Evolutionary conservation across 1,140 invertebrate genomes (phyloP), one percentile per base, ranked within the genome.

Genomic region (Bombus sylvicola): DNA sequence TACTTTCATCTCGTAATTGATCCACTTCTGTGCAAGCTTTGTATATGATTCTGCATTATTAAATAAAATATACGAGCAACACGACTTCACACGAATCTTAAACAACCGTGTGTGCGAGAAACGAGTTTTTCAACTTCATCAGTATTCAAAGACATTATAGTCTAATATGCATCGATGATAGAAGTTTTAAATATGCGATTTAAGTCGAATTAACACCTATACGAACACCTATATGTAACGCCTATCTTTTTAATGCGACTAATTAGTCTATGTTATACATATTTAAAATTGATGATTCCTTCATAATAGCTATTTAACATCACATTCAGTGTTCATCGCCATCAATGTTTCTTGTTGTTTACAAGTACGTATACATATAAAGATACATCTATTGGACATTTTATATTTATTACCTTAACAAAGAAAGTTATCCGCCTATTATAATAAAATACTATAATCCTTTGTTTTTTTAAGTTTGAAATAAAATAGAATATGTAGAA

Each of bases 41-140:
- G 3, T 18, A 18, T 15, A 43, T 15, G 13, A 41, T 37, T 57
- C 37, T 39, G 13, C 3, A 34, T 47, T 43, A 62, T 74, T 73
- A n/a, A 74, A 81, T 74, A 31, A 47, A 71, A 34, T 41, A 2
- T 37, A 69, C 25, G 6, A 4, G 25, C 15, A 39, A 34, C 6
- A 13, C 37, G 1, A n/a, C 8, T 81, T 41, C n/a, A 31, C 31
- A n/a, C 22, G 8, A 64, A 43, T 59, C 13, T 53, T 39, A 59
- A 59, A 64, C 8, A 15, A 9, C 12, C 62, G 34, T 62, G 68
- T 34, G 22, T 22, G 8, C 9, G 69, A 25, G 22, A 64, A 82
- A 82, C 81, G 31, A 64, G 81, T 82, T 82, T 75, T 43, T 66
- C 81, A 82, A 25, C 71, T 47, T 75, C 13, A 47, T 82, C 47